Evolutionary conservation across 2,888 invertebrate genomes (phyloP), one percentile per base, ranked within the genome.

Genomic region (Drosophila fungiperda): DNA sequence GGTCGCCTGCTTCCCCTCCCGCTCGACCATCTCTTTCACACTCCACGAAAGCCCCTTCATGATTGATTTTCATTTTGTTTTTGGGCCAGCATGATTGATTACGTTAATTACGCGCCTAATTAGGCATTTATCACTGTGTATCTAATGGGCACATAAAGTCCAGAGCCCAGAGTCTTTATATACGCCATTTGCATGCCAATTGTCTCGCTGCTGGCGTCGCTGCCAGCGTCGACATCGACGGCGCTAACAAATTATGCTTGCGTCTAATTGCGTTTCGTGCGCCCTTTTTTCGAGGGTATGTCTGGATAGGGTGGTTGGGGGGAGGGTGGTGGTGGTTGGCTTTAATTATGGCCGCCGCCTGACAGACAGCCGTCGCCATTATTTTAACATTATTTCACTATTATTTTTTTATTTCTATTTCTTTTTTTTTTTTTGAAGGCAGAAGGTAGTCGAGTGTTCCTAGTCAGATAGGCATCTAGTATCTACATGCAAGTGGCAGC

Each of bases 101-200:
- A 89, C 81, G 71, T 83, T 89, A 90, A 90, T 90, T 91, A 90
- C 76, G 83, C 83, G 87, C 80, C 86, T 89, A 89, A 91, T 89
- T 89, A 91, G 83, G 85, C 90, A 89, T 85, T 87, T 91, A 90
- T 87, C 80, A 80, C 80, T 72, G 72, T 85, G 75, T 86, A 87
- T 76, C 83, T 71, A 80, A 76, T 76, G 70, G 67, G 48, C 62
- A 42, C 63, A 78, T 61, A 68, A 74, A 59, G 66, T 50, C 26
- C 50, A 64, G 59, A 15, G 45, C 55, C 26, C 38, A 26, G n/a
- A 55, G 55, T 29, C n/a, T 38, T 61, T 45, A 35, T 60, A 40
- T 45, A 26, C 49, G 69, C 68, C 74, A 86, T 88, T 86, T 83
- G 83, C 70, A 75, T 76, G 78, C 52, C 68, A 70, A 80, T 68